Percentiles rank a stretch among this genome's conserved stretches.
Evolutionary conservation across 2,888 invertebrate species (phyloP).

Genomic region (Himalopsyche anomala): DNA sequence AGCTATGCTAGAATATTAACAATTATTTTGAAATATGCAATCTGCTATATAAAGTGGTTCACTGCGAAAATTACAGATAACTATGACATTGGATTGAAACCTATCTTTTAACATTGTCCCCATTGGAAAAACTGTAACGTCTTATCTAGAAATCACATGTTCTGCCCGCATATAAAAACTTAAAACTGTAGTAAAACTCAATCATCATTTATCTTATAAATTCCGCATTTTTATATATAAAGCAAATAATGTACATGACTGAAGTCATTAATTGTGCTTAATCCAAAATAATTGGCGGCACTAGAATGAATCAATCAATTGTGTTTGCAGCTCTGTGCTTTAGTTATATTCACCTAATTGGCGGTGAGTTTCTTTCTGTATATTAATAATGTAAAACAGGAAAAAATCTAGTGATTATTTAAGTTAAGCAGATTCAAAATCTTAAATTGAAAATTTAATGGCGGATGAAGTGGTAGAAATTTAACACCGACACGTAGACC

Average conservation of each 20-base stretch:
- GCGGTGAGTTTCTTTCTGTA: background rate
- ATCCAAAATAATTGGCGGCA: background rate
- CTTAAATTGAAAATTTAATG: too few relatives aligned
- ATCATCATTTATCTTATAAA: slow-evolving; percentile 25
- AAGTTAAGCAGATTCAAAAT: too few relatives aligned
- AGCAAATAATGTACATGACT: background rate
- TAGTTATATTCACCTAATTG: background rate
- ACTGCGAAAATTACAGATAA: background rate
- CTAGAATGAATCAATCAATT: slow-evolving; percentile 14
- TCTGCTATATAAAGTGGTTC: background rate
- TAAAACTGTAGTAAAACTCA: background rate
- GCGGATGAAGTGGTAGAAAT: too few relatives aligned
- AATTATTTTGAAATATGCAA: too few relatives aligned
- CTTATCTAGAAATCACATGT: background rate
- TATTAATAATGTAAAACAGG: too few relatives aligned
- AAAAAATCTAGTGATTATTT: too few relatives aligned
- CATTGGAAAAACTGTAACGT: background rate
- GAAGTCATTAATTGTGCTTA: background rate
- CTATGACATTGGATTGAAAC: background rate
- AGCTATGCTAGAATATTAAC: too few relatives aligned
- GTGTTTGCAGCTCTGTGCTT: slow-evolving; percentile 28
- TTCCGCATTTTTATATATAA: background rate
- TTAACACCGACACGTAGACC: too few relatives aligned
- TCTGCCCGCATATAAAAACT: background rate
- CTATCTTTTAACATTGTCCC: background rate